Conservation (phyloP, 1,140 invertebrate genomes). For the Apis mellifera region Amel_HAv3.1 CM009945.2:6743501-6744000, state of each 20-base stretch:
- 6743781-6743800: background rate
- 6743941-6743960: too few species aligned
- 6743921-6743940: background rate
- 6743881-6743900: background rate
- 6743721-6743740: constrained; percentile 3
- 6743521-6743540: too few species aligned
- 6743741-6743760: background rate
- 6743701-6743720: background rate
- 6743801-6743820: too few species aligned
- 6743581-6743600: background rate
- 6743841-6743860: too few species aligned
- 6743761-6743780: too few species aligned
- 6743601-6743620: constrained; percentile 49
- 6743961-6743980: too few species aligned
- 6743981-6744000: background rate
- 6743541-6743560: background rate
- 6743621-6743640: constrained; percentile 69
- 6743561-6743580: constrained; percentile 1
- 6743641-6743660: constrained; percentile 68
- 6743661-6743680: constrained; percentile 46
- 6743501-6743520: too few species aligned
- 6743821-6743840: too few species aligned
- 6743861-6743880: too few species aligned
- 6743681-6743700: too few species aligned
- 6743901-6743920: too few species aligned